These are phyloP conservation scores for Prionailurus viverrinus DNA, from an alignment of 2,113 vertebrate species.

Conservation along the genomic window DNA sequence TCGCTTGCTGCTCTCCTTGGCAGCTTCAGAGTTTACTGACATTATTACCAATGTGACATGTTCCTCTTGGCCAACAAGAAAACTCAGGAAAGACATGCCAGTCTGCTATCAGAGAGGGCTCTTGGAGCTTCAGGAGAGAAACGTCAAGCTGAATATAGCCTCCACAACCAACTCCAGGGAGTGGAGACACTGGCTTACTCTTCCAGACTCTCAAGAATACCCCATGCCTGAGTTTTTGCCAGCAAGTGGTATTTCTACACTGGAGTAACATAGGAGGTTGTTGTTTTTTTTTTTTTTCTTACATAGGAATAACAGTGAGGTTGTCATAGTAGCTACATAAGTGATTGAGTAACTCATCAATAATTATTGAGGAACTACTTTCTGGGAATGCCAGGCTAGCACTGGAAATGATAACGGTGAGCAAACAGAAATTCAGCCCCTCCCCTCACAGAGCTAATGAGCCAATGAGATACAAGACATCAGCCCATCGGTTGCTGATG, in stretches of 20 bases:
- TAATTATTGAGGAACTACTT: not conserved
- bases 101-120: not conserved
- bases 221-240: not conserved
- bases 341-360: not conserved
- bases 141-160: not conserved
- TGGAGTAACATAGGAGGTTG: not conserved
- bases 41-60: constrained; percentile 70
- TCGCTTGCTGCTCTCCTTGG: constrained; percentile 69
- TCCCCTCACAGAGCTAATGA: not conserved
- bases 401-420: not conserved
- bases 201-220: not conserved
- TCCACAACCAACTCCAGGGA: not conserved
- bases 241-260: not conserved
- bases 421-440: not conserved
- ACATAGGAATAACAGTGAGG: not conserved
- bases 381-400: not conserved
- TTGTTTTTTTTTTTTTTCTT: not conserved
- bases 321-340: not conserved
- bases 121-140: not conserved
- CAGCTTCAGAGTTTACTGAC: constrained; percentile 72
- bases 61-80: constrained; percentile 72
- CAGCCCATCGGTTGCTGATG: not conserved
- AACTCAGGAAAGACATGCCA: constrained; percentile 58
- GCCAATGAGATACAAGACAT: not conserved
- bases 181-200: not conserved